Percentiles rank a stretch among this genome's conserved stretches.
These are phyloP conservation scores for Crambe crambe DNA, from an alignment of 37 sponge, comb jelly and placozoan genomes.

Conservation along the genomic window DNA sequence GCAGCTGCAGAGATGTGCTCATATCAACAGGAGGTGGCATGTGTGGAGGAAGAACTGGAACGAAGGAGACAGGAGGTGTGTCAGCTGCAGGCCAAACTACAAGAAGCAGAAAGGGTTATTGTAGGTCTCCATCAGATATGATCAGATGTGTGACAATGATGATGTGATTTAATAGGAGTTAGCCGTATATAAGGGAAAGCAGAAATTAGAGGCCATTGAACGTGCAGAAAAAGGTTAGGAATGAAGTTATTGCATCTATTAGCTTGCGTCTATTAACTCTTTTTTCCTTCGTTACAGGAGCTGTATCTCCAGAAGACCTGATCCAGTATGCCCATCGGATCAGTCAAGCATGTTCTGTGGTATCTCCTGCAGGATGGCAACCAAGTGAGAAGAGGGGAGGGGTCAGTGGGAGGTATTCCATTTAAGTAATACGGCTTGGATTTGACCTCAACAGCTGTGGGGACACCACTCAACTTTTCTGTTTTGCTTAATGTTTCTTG, in stretches of 20 bases:
- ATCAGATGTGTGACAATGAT: not conserved
- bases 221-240: constrained; percentile 51
- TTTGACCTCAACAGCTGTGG: too few species aligned
- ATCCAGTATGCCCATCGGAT: constrained; percentile 79
- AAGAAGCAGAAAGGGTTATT: constrained; percentile 79
- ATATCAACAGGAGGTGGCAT: constrained; percentile 36
- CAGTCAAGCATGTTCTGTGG: constrained; percentile 70
- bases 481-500: too few species aligned
- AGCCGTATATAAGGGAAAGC: constrained; percentile 61
- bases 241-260: not conserved
- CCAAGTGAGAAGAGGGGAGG: constrained; percentile 58
- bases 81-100: constrained; percentile 64
- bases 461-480: too few species aligned
- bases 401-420: not conserved
- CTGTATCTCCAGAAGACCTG: constrained; percentile 67
- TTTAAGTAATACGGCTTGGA: too few species aligned
- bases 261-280: not conserved
- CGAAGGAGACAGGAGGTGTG: constrained; percentile 30
- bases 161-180: constrained; percentile 57
- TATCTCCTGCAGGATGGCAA: constrained; percentile 85
- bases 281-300: constrained; percentile 21
- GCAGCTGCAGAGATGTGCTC: constrained; percentile 57
- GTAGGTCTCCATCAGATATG: constrained; percentile 22
- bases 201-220: constrained; percentile 64
- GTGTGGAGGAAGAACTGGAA: constrained; percentile 51